Conservation (phyloP, 2,888 invertebrate species). For the Caenorhabditis virilis region DNA sequence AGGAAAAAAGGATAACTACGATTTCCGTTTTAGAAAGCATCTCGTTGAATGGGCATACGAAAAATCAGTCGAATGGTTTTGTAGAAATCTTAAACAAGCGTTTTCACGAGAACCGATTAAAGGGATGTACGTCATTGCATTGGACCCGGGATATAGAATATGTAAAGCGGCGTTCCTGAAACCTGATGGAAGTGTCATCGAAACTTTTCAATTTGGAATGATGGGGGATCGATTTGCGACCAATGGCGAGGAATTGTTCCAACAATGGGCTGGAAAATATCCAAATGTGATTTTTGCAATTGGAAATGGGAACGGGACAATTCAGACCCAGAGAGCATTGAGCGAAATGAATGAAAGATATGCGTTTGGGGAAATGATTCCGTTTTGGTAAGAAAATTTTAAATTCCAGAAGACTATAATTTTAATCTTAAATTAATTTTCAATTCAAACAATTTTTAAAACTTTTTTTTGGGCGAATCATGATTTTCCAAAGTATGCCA, state of each 20-base stretch:
- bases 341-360: constrained; percentile 73
- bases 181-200: constrained; percentile 73
- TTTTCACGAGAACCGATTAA: constrained; percentile 80
- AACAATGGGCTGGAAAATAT: constrained; percentile 75
- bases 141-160: constrained; percentile 88
- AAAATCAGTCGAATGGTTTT: constrained; percentile 84
- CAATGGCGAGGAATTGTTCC: constrained; percentile 69
- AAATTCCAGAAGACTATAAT: too few species aligned
- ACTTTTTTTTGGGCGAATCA: too few species aligned
- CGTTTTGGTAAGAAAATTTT: too few species aligned
- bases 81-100: constrained; percentile 82
- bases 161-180: constrained; percentile 84
- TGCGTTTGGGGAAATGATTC: constrained; percentile 79
- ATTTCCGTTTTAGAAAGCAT: constrained; percentile 75
- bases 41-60: constrained; percentile 80
- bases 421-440: too few species aligned
- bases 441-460: too few species aligned
- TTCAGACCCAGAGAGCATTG: constrained; percentile 22
- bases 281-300: constrained; percentile 80
- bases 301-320: constrained; percentile 27
- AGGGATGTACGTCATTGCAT: constrained; percentile 79
- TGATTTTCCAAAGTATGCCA: too few species aligned
- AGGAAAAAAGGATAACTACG: neutral
- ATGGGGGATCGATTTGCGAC: constrained; percentile 60
- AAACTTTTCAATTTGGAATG: constrained; percentile 78